A percentile compares a stretch with the other conserved stretches of the same genome.
phyloP scores from a whole-genome alignment of 2,888 invertebrate genomes.

The Idaea straminata region DNA sequence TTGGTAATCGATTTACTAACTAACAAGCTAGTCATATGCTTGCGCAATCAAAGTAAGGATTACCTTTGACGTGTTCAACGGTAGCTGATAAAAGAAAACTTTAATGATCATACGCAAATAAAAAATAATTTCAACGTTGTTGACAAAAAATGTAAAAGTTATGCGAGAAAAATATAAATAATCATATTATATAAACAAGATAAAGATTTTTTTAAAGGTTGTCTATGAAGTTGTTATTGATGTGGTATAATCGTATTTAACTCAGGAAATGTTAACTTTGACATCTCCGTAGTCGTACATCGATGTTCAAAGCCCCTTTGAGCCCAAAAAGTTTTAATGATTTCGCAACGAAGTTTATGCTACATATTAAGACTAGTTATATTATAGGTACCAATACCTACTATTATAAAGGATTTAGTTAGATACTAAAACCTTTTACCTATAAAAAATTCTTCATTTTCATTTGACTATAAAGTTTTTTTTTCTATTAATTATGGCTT shows the following conservation, averaged over 20 bases:
- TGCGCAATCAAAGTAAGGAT: background rate
- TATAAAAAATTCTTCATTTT: background rate
- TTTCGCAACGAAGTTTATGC: conserved; percentile 29
- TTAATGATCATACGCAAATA: background rate
- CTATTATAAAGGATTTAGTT: background rate
- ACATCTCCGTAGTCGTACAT: conserved; percentile 29
- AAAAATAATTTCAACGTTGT: background rate
- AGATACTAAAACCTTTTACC: background rate
- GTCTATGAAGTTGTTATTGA: background rate
- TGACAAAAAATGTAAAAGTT: background rate
- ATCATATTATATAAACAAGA: background rate
- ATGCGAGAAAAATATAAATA: background rate
- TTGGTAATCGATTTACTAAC: conserved; percentile 12
- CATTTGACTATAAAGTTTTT: background rate
- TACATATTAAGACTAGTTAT: conserved; percentile 18
- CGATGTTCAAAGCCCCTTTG: conserved; percentile 38
- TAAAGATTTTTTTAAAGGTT: background rate
- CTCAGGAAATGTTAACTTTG: conserved; percentile 26
- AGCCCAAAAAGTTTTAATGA: conserved; percentile 55
- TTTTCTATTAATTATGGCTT: no score
- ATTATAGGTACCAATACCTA: background rate
- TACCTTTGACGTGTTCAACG: background rate
- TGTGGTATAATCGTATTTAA: conserved; percentile 10
- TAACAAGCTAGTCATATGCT: background rate
- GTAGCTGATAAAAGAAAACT: background rate